phyloP scores from a whole-genome alignment of 2,797 vertebrate genomes.

The Anniella stebbinsi region DNA sequence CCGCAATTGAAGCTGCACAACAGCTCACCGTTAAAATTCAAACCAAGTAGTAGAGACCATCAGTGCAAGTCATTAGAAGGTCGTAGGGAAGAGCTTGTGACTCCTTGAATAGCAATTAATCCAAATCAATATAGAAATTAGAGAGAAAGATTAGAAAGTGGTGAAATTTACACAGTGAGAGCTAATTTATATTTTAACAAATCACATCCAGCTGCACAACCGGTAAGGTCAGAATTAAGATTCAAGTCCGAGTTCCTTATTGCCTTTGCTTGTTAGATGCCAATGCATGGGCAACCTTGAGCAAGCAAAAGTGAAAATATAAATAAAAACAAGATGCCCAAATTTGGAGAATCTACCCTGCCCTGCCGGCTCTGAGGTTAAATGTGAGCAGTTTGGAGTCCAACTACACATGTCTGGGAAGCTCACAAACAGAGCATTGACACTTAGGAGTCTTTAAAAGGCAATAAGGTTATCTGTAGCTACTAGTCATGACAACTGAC shows the following conservation, averaged over 20 bases:
- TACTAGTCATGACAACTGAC: no score
- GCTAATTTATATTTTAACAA: slow-evolving; percentile 63
- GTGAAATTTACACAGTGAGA: slow-evolving; percentile 67
- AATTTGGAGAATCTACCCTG: neutral
- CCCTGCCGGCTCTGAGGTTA: neutral
- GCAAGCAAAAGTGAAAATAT: neutral
- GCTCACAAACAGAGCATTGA: neutral
- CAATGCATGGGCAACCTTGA: neutral
- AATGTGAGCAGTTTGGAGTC: neutral
- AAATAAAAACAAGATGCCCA: slow-evolving; percentile 8
- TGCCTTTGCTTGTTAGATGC: slow-evolving; percentile 38
- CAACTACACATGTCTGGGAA: neutral
- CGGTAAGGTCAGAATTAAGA: slow-evolving; percentile 57
- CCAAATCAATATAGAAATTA: slow-evolving; percentile 73
- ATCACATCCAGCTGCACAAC: slow-evolving; percentile 51
- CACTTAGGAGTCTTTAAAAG: neutral
- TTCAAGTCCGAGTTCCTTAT: slow-evolving; percentile 45
- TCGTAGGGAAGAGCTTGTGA: slow-evolving; percentile 59
- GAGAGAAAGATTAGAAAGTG: slow-evolving; percentile 65
- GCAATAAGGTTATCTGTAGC: neutral
- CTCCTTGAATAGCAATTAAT: slow-evolving; percentile 71
- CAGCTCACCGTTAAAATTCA: slow-evolving; percentile 61
- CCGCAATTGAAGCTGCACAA: slow-evolving; percentile 49
- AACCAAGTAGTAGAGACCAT: slow-evolving; percentile 55
- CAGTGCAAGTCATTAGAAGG: slow-evolving; percentile 65